These are phyloP conservation scores for Sebastes aleutianus DNA, from an alignment of 2,797 vertebrate species.

Conservation along the genomic window DNA sequence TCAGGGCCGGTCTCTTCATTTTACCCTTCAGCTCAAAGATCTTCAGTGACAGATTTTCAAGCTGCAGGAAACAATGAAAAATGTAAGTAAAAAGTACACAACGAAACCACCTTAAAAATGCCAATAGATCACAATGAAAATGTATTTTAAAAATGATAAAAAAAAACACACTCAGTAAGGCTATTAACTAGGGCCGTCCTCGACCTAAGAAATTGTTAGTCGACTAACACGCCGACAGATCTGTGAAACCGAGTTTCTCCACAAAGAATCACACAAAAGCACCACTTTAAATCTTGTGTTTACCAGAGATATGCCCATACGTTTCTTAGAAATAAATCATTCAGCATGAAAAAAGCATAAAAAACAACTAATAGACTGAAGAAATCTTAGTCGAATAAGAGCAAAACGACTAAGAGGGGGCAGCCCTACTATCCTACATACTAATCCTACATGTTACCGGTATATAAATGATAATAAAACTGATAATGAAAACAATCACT, in stretches of 20 bases:
- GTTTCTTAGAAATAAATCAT: too few relatives aligned
- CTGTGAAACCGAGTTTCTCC: too few relatives aligned
- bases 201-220: too few relatives aligned
- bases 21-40: slow-evolving; percentile 81
- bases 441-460: neutral
- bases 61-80: slow-evolving; percentile 42
- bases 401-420: too few relatives aligned
- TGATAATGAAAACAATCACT: neutral
- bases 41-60: slow-evolving; percentile 67
- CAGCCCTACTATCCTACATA: too few relatives aligned
- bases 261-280: too few relatives aligned
- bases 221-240: too few relatives aligned
- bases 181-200: neutral
- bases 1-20: slow-evolving; percentile 83
- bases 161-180: neutral
- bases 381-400: too few relatives aligned
- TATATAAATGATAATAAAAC: neutral
- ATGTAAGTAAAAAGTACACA: neutral
- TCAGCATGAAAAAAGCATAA: too few relatives aligned
- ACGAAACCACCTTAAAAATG: neutral
- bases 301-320: too few relatives aligned
- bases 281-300: too few relatives aligned
- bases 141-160: neutral
- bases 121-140: neutral
- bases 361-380: too few relatives aligned